phyloP scores from a whole-genome alignment of 2,113 vertebrate genomes.

The Recurvirostra avosetta region DNA sequence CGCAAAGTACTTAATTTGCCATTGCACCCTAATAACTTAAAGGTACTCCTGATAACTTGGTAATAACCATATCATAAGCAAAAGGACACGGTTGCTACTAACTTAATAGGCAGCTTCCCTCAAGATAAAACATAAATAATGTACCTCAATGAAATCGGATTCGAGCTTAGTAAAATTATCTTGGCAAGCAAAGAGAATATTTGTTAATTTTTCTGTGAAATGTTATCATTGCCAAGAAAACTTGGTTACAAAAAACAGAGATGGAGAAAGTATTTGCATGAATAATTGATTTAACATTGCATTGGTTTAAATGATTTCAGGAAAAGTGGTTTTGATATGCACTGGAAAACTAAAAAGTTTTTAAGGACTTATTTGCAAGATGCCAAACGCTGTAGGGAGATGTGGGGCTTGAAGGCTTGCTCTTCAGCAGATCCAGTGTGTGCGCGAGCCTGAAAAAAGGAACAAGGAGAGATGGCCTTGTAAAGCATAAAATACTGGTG shows the following conservation, averaged over 20 bases:
- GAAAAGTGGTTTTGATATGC: conserved; percentile 43
- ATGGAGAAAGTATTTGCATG: conserved; percentile 54
- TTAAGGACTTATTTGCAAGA: not conserved
- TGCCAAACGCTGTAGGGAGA: not conserved
- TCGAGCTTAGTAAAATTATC: conserved; percentile 64
- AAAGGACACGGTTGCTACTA: conserved; percentile 55
- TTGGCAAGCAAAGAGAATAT: conserved; percentile 62
- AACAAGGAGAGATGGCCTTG: not conserved
- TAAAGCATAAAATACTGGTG: not conserved
- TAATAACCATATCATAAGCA: conserved; percentile 58
- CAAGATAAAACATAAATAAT: conserved; percentile 59
- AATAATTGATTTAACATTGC: conserved; percentile 56
- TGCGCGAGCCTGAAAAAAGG: not conserved
- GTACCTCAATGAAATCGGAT: conserved; percentile 58
- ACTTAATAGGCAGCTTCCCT: conserved; percentile 65
- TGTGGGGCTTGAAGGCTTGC: not conserved
- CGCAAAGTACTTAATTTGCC: conserved; percentile 63
- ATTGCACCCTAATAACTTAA: conserved; percentile 57
- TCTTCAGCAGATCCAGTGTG: not conserved
- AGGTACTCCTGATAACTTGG: conserved; percentile 55
- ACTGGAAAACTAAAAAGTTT: conserved; percentile 27
- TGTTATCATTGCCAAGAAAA: conserved; percentile 66
- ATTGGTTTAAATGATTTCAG: conserved; percentile 43
- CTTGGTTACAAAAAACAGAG: conserved; percentile 58
- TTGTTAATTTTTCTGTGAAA: conserved; percentile 60